phyloP scores from a whole-genome alignment of 2,797 vertebrate genomes.

The Melanogrammus aeglefinus region DNA sequence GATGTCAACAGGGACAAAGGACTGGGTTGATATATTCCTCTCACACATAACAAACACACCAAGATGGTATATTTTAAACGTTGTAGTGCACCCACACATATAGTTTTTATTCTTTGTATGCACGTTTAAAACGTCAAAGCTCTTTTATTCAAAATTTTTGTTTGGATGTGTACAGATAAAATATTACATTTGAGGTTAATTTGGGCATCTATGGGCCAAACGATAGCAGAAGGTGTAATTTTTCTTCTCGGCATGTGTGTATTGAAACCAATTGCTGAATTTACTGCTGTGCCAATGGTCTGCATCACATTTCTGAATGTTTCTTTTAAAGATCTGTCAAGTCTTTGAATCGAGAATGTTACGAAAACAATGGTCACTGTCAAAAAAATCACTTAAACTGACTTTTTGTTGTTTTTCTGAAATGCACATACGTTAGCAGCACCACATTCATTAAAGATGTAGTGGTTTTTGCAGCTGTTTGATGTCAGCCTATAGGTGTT shows the following conservation, averaged over 20 bases:
- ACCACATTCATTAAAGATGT: constrained; percentile 28
- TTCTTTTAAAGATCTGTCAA: neutral
- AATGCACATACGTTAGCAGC: neutral
- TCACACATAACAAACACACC: neutral
- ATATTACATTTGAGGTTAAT: neutral
- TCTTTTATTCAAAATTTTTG: neutral
- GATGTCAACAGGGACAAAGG: neutral
- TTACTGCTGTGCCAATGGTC: neutral
- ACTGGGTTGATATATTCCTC: neutral
- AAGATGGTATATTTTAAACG: neutral
- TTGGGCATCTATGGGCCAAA: neutral
- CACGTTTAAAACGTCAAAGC: neutral
- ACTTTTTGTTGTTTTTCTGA: neutral
- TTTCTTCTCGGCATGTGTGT: constrained; percentile 8
- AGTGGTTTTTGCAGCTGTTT: constrained; percentile 27
- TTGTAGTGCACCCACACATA: neutral
- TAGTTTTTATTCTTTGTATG: neutral
- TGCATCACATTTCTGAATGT: neutral
- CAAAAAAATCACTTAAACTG: neutral
- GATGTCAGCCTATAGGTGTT: constrained; percentile 38
- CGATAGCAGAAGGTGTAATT: neutral
- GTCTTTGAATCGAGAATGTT: neutral
- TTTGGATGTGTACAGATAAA: neutral
- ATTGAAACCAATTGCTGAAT: constrained; percentile 34
- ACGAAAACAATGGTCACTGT: neutral